A percentile compares a stretch with the other conserved stretches of the same genome.
Evolutionary conservation across 2,888 invertebrate genomes (phyloP).

Genomic region (Apamea anceps): DNA sequence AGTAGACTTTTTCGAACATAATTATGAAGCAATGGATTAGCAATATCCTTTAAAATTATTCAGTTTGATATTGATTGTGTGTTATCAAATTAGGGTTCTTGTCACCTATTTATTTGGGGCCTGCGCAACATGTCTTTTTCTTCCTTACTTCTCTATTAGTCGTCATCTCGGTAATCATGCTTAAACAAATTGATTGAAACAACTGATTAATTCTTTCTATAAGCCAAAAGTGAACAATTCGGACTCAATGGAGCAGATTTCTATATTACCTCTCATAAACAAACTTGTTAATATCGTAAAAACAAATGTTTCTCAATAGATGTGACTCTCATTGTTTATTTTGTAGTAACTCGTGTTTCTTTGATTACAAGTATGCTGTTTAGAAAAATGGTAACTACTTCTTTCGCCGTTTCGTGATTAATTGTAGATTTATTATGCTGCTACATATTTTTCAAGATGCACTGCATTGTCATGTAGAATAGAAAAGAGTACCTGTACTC

Average conservation of each 20-base stretch:
- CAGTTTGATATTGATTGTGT: too few relatives aligned
- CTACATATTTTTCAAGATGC: background rate
- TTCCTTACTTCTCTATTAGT: too few relatives aligned
- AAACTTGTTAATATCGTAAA: conserved; percentile 48
- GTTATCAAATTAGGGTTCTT: too few relatives aligned
- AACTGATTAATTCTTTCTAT: background rate
- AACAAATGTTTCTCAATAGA: conserved; percentile 45
- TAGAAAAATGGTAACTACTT: conserved; percentile 17
- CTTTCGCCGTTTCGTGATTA: background rate
- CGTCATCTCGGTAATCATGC: too few relatives aligned
- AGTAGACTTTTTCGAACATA: too few relatives aligned
- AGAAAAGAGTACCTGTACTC: too few relatives aligned
- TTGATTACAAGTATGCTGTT: conserved; percentile 31
- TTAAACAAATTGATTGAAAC: background rate
- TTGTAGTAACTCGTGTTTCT: conserved; percentile 18
- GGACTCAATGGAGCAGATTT: conserved; percentile 38
- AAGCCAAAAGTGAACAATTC: conserved; percentile 3
- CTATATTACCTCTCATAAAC: conserved; percentile 48
- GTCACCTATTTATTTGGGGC: too few relatives aligned
- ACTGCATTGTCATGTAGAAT: background rate
- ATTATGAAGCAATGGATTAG: too few relatives aligned
- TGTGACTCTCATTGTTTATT: conserved; percentile 35
- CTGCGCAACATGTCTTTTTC: too few relatives aligned
- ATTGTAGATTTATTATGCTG: background rate
- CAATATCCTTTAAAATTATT: too few relatives aligned